Evolutionary conservation across 2,113 vertebrate species (phyloP).

Genomic region (Nycticorax nycticorax): DNA sequence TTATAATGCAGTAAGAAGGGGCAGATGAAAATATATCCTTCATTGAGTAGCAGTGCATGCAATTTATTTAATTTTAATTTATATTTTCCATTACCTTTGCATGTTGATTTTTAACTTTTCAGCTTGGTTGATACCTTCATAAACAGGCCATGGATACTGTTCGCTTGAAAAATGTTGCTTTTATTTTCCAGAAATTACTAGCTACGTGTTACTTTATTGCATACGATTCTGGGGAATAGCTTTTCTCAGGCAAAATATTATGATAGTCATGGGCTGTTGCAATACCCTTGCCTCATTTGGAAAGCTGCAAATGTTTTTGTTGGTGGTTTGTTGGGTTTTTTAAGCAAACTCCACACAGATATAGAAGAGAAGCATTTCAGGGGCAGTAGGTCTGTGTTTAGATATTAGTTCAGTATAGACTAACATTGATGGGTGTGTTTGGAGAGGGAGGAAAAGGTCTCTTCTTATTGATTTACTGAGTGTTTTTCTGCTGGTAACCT

Average conservation of each 20-base stretch:
- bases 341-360: not conserved
- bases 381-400: not conserved
- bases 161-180: not conserved
- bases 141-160: not conserved
- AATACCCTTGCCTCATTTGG: not conserved
- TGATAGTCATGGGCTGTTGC: not conserved
- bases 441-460: not conserved
- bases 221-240: not conserved
- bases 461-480: not conserved
- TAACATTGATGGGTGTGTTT: not conserved
- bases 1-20: not conserved
- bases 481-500: not conserved
- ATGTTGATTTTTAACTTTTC: not conserved
- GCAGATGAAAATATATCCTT: not conserved
- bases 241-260: not conserved
- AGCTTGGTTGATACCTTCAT: not conserved
- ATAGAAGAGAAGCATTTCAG: not conserved
- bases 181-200: not conserved
- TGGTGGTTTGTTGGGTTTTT: not conserved
- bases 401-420: not conserved
- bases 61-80: not conserved
- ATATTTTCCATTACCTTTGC: not conserved
- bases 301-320: not conserved
- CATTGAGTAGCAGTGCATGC: not conserved
- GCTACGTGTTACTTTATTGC: not conserved